phyloP scores from a whole-genome alignment of 1,140 invertebrate species.

The Drosophila willistoni region DNA sequence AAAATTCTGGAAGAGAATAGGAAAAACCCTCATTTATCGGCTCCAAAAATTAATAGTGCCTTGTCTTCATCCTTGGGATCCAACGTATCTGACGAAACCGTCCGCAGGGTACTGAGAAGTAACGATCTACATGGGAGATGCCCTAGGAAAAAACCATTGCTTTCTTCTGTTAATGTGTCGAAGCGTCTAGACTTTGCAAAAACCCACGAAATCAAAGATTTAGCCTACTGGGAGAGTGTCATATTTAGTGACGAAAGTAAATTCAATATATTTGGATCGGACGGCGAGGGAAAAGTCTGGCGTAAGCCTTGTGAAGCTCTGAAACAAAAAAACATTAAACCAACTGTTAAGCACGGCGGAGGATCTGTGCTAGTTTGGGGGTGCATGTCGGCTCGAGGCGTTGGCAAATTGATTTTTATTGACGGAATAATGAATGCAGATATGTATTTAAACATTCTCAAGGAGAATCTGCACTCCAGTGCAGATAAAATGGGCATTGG shows the following conservation, averaged over 20 bases:
- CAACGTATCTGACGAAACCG: not conserved
- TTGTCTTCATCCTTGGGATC: not conserved
- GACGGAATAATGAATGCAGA: not conserved
- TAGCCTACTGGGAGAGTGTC: too few species aligned
- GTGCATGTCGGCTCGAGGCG: too few species aligned
- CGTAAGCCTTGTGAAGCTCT: too few species aligned
- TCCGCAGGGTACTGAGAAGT: not conserved
- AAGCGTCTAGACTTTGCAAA: too few species aligned
- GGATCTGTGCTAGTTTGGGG: slow-evolving; percentile 5
- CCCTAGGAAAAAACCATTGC: too few species aligned
- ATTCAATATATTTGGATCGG: too few species aligned
- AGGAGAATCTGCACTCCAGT: not conserved
- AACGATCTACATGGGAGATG: not conserved
- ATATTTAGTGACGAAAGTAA: too few species aligned
- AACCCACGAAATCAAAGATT: too few species aligned
- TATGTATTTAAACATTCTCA: not conserved
- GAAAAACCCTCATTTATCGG: not conserved
- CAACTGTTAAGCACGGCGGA: slow-evolving; percentile 3
- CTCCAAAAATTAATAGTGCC: not conserved
- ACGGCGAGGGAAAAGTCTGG: too few species aligned
- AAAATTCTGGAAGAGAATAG: not conserved
- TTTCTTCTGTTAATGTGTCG: too few species aligned
- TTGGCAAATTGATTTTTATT: not conserved
- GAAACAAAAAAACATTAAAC: not conserved
- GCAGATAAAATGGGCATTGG: not conserved